These are phyloP conservation scores for Cyphomyrus discorhynchus DNA, from an alignment of 2,113 vertebrate species.

Conservation along the genomic window DNA sequence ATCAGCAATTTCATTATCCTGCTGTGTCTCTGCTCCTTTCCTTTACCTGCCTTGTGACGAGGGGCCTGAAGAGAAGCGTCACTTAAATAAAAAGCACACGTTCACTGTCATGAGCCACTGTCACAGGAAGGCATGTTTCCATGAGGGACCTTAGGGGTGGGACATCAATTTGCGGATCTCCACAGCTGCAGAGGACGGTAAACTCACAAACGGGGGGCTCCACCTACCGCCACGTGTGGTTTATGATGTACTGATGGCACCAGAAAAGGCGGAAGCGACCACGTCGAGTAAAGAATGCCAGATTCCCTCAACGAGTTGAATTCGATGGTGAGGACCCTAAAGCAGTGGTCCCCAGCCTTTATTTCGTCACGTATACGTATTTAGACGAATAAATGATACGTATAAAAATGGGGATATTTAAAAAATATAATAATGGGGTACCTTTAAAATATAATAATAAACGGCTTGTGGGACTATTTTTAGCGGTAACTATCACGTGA, in stretches of 20 bases:
- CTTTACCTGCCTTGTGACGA: constrained; percentile 62
- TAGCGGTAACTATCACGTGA: too few species aligned
- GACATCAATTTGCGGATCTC: constrained; percentile 69
- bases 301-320: constrained; percentile 20
- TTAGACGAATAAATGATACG: too few species aligned
- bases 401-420: too few species aligned
- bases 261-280: constrained; percentile 73
- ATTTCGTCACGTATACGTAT: too few species aligned
- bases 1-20: constrained; percentile 69
- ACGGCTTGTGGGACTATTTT: too few species aligned
- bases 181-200: constrained; percentile 71
- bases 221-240: constrained; percentile 72
- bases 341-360: neutral
- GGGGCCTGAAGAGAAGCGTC: constrained; percentile 70
- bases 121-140: constrained; percentile 55
- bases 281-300: constrained; percentile 62
- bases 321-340: neutral
- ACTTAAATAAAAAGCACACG: constrained; percentile 73
- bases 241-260: constrained; percentile 76
- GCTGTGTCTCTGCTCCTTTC: constrained; percentile 55
- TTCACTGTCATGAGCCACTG: constrained; percentile 80
- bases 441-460: too few species aligned
- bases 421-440: too few species aligned
- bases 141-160: constrained; percentile 46
- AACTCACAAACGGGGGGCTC: constrained; percentile 76